Base-by-base conservation (phyloP, 2,888 invertebrate genomes). In the Eilema depressum region DNA sequence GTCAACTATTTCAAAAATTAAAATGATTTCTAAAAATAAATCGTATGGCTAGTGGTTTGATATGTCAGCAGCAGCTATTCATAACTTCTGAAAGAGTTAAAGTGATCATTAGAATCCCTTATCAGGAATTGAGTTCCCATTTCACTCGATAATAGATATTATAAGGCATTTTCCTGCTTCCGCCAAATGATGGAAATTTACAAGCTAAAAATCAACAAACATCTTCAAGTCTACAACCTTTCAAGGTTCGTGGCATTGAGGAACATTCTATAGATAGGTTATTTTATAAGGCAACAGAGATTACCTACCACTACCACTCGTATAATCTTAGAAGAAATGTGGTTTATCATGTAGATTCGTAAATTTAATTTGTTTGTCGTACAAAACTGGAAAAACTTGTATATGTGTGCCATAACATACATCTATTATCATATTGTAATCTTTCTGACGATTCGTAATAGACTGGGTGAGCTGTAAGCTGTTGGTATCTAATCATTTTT, bases 371-470 rank as follows among this genome's bases (percentile, higher is more conserved):
- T 53, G 20, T n/a, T 53, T n/a, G 20, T n/a, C n/a, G n/a, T n/a
- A 53, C 10, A 53, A 53, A 53, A 53, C 53, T 10, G 20, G 53
- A 53, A 53, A 53, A n/a, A 53, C 53, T 53, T 53, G 53, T 53
- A 53, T n/a, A 53, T 53, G 20, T 53, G n/a, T n/a, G 53, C 53
- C n/a, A 53, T 53, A 53, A 53, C n/a, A 10, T 7, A n/a, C 20
- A 53, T n/a, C 53, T 53, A 53, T 53, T 53, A 53, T 53, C 53
- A 53, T n/a, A n/a, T 53, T 53, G 5, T n/a, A 53, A 53, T 53
- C 53, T 53, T 47, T 53, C 53, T n/a, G 53, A n/a, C n/a, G 53
- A 53, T 53, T 53, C n/a, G n/a, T 47, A 47, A 47, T 47, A 7
- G 20, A n/a, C 10, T 53, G 8, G n/a, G 47, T 8, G 53, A 10